A percentile compares a stretch with the other conserved stretches of the same genome.
Evolutionary conservation across 53 echinoderm and acorn worm species (phyloP).

Genomic region (Apostichopus leukothele): DNA sequence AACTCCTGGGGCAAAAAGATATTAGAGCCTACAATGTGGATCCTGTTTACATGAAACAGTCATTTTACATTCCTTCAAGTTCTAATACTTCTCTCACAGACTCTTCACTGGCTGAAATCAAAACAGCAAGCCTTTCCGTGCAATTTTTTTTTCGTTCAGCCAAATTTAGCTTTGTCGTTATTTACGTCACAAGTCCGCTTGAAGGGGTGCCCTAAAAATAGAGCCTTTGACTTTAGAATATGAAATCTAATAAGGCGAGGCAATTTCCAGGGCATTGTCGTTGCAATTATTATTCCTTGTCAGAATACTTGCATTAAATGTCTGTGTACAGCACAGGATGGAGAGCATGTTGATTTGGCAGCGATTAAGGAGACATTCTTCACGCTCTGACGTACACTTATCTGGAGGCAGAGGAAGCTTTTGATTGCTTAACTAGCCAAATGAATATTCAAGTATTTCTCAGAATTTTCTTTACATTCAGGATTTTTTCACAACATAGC

Average conservation of each 20-base stretch:
- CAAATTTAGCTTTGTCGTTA: slow-evolving; percentile 18
- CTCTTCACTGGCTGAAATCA: neutral
- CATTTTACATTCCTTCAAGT: neutral
- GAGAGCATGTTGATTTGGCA: slow-evolving; percentile 10
- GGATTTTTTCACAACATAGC: no score
- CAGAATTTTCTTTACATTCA: no score
- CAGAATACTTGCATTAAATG: slow-evolving; percentile 17
- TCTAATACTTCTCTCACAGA: neutral
- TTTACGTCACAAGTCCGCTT: slow-evolving; percentile 16
- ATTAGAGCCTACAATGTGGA: neutral
- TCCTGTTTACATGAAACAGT: neutral
- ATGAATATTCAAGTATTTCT: neutral
- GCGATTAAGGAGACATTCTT: slow-evolving; percentile 11
- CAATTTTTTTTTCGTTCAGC: neutral
- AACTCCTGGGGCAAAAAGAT: neutral
- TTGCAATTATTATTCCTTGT: slow-evolving; percentile 20
- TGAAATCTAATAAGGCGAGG: slow-evolving; percentile 35
- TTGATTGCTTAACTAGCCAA: neutral
- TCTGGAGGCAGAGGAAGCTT: neutral
- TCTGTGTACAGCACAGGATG: neutral
- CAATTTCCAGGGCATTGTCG: slow-evolving; percentile 46
- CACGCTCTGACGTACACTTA: neutral
- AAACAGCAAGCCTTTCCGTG: neutral
- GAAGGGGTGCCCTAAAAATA: slow-evolving; percentile 42
- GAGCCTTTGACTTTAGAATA: slow-evolving; percentile 37